Evolutionary conservation across 2,888 invertebrate genomes (phyloP), one percentile per base, ranked within the genome.

Genomic region (Lasioglossum zephyrum): DNA sequence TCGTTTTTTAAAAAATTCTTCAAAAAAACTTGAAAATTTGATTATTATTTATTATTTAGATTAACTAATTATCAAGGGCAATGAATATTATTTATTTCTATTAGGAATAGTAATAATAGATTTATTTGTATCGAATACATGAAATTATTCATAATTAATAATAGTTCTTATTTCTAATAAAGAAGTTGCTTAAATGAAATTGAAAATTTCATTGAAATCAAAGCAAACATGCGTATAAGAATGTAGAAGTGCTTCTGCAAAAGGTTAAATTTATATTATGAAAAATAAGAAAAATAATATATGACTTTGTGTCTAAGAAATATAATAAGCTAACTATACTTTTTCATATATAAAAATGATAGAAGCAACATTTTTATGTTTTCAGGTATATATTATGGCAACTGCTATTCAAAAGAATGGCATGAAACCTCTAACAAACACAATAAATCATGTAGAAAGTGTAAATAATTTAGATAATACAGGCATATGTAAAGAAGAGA

Each of bases 361-460:
- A n/a, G 13, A 16, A 57, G 22, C 13, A n/a, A 18, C 31, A 47
- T 31, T n/a, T 73, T 36, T 47, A 44, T 60, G 84, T 74, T 92
- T 91, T 13, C 89, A 95, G 94, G 91, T 90, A 89, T 87, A 92
- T 91, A 95, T 94, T 94, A 98, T 98, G 98, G 97, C 97, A 96
- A 97, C 98, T 95, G 97, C 97, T 96, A 96, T 98, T 95, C 98
- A 98, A 95, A 97, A 97, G 95, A 98, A 97, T 96, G 97, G 97
- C 95, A 97, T 98, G 95, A 97, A 97, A 96, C 96, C 97, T 94
- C 96, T 97, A 92, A 96, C 97, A 91, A 97, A 97, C 95, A 97
- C 97, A 84, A 95, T 96, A 78, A 94, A 93, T 91, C 94, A 91
- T 83, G 93, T 94, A 69, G 93, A 94, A n/a, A 90, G 93, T 89